Conservation (phyloP, 2,113 vertebrate species). For the Muscicapa adusta region DNA sequence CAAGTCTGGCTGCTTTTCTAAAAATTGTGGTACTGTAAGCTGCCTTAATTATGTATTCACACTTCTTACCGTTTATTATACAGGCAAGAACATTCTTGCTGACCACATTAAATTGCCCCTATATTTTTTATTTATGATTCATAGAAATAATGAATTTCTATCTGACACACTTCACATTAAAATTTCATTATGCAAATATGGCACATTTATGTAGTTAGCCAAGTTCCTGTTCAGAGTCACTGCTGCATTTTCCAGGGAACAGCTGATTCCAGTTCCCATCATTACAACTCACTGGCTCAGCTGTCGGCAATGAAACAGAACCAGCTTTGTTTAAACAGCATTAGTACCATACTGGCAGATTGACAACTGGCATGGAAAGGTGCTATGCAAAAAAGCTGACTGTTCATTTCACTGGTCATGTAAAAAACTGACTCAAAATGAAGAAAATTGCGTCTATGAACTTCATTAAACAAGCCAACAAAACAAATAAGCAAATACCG, state of each 20-base stretch:
- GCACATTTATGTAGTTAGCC: neutral
- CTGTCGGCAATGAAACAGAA: neutral
- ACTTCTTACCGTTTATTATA: neutral
- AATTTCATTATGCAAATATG: neutral
- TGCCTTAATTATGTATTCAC: neutral
- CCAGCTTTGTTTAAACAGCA: neutral
- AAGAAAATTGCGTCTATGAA: neutral
- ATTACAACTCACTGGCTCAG: neutral
- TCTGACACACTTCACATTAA: neutral
- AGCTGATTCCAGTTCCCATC: neutral
- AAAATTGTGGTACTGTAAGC: neutral
- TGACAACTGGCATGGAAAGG: neutral
- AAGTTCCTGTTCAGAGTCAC: neutral
- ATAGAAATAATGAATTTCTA: neutral
- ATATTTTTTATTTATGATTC: neutral
- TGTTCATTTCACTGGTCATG: neutral
- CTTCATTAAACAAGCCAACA: rapidly evolving
- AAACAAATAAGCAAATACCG: neutral
- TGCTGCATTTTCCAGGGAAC: neutral
- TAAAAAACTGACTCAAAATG: neutral
- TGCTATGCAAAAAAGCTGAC: neutral
- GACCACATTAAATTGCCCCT: neutral
- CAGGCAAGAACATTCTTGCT: neutral
- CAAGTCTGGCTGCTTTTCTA: neutral
- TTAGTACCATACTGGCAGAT: neutral